Evolutionary conservation across 2,888 invertebrate genomes (phyloP).

Genomic region (Harmothoe impar): DNA sequence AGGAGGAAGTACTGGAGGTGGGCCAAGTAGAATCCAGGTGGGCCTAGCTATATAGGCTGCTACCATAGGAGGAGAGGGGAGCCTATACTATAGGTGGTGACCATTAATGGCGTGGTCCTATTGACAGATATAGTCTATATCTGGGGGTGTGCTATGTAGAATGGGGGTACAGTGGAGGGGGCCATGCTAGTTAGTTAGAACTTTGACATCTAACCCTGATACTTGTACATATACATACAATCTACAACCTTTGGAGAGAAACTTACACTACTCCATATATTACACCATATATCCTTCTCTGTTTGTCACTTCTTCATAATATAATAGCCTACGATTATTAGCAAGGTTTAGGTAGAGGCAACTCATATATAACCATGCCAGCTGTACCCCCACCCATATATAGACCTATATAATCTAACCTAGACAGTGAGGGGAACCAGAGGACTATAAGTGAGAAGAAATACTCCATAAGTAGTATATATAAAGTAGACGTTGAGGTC

Average conservation of each 20-base stretch:
- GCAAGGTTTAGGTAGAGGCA: not conserved
- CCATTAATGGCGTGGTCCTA: too few relatives aligned
- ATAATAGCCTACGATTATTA: not conserved
- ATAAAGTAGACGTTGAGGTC: not conserved
- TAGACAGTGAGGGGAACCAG: not conserved
- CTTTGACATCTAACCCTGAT: too few relatives aligned
- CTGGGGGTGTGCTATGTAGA: slow-evolving; percentile 5
- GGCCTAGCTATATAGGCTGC: too few relatives aligned
- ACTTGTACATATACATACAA: too few relatives aligned
- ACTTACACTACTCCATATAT: too few relatives aligned
- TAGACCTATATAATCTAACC: not conserved
- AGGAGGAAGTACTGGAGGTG: slow-evolving; percentile 29
- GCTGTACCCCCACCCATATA: not conserved
- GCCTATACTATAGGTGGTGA: too few relatives aligned
- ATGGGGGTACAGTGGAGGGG: slow-evolving; percentile 13
- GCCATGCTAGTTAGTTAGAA: not conserved
- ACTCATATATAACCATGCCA: not conserved
- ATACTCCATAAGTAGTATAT: not conserved
- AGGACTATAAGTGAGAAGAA: too few relatives aligned
- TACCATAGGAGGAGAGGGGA: too few relatives aligned
- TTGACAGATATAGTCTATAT: not conserved
- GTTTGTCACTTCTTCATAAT: not conserved
- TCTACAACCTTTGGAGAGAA: too few relatives aligned
- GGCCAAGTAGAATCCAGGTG: not conserved
- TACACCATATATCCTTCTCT: too few relatives aligned